A percentile compares a stretch with the other conserved stretches of the same genome.
Evolutionary conservation across 2,113 vertebrate genomes (phyloP).

Genomic region (Cromileptes altivelis): DNA sequence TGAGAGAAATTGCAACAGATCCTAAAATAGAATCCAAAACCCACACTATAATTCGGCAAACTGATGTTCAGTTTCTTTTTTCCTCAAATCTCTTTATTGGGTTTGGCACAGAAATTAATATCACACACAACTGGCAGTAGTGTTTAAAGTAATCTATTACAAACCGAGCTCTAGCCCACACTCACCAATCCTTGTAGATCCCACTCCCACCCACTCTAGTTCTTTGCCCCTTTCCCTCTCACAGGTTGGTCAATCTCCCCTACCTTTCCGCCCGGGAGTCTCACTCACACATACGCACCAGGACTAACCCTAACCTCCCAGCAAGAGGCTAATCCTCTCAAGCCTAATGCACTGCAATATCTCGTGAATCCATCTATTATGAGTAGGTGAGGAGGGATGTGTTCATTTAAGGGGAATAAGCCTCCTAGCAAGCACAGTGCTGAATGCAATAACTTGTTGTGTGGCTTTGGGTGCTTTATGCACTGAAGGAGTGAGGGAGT

Average conservation of each 20-base stretch:
- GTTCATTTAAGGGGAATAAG: constrained; percentile 1
- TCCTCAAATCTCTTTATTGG: too few relatives aligned
- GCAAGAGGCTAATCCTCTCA: not conserved
- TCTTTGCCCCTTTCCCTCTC: too few relatives aligned
- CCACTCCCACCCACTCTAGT: too few relatives aligned
- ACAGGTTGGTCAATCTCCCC: too few relatives aligned
- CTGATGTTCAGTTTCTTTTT: not conserved
- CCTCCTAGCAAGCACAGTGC: not conserved
- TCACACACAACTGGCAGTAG: too few relatives aligned
- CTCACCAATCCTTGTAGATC: too few relatives aligned
- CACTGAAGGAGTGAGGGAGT: not conserved
- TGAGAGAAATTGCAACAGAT: not conserved
- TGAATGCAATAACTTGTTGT: not conserved
- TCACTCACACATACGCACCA: too few relatives aligned
- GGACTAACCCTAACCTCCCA: too few relatives aligned
- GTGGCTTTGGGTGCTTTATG: not conserved
- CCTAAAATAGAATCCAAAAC: not conserved
- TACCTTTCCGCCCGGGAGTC: too few relatives aligned
- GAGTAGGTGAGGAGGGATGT: constrained; percentile 1
- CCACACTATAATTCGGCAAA: not conserved
- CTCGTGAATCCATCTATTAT: constrained; percentile 9
- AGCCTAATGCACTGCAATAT: not conserved
- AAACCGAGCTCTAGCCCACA: too few relatives aligned
- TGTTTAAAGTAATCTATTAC: too few relatives aligned
- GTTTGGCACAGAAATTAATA: too few relatives aligned